Base-by-base conservation (phyloP, 1,140 invertebrate genomes). In the Hetaerina americana region DNA sequence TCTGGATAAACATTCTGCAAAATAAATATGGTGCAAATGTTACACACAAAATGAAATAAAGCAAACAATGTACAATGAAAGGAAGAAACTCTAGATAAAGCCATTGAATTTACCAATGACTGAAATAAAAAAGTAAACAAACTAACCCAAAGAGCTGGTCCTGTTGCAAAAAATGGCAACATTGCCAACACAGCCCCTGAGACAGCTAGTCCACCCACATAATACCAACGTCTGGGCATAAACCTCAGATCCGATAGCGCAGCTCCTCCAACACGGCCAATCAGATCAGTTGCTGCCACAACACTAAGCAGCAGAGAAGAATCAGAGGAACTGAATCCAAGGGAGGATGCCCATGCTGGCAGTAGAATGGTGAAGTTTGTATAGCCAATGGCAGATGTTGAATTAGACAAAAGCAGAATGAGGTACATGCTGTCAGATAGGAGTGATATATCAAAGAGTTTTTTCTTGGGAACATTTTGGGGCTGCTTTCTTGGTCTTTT, bases 301-400 rank as follows among this genome's bases (percentile, higher is more conserved):
- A 91, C 89, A 0, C 92, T 93, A 0, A 94, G 78, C 1, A 94
- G 77, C 73, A 89, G 85, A 0, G 90, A 88, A 0, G 87, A 86
- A 66, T 85, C 78, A 5, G 85, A 82, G 76, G 91, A 91, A 78
- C 89, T 85, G 76, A 89, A 93, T 0, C 85, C 85, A 5, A 91
- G 80, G 18, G 84, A 82, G 12, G 85, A 78, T 0, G 90, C 91
- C 78, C 92, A 93, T 0, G 87, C 84, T 3, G 92, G 91, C 18
- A 93, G 81, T 1, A 93, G 76, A 68, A 93, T 92, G 0, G 92
- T 88, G 72, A 93, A 92, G 78, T 94, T 94, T 0, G 92, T 93
- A 76, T 93, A 93, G 69, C 91, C 92, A 66, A 94, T 90, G 1
- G 91, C 92, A 73, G 90, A 92, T 0, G 91, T 92, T 26, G 88